phyloP scores from a whole-genome alignment of 2,113 vertebrate genomes.

The Pleuronectes platessa region DNA sequence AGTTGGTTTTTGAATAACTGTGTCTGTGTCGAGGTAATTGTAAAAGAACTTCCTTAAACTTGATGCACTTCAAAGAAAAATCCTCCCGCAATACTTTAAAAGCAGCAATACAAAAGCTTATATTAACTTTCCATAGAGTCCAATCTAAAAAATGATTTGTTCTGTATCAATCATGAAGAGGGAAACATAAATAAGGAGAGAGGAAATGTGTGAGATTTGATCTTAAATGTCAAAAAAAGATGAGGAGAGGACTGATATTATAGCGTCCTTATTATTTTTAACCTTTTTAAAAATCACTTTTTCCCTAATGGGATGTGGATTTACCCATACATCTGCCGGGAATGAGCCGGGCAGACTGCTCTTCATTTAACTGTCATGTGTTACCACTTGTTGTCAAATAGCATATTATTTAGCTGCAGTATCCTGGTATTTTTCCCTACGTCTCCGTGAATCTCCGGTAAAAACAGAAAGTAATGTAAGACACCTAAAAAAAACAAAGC shows the following conservation, averaged over 20 bases:
- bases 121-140: background rate
- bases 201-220: too few species aligned
- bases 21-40: too few species aligned
- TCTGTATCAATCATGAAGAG: too few species aligned
- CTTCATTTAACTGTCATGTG: slow-evolving; percentile 1
- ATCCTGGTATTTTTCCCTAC: background rate
- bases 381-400: slow-evolving; percentile 9
- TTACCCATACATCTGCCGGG: background rate
- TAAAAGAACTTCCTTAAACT: too few species aligned
- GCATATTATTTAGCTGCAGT: slow-evolving; percentile 11
- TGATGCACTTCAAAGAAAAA: too few species aligned
- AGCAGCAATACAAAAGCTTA: background rate
- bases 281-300: background rate
- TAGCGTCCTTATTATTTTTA: background rate
- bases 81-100: too few species aligned
- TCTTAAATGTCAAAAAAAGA: background rate
- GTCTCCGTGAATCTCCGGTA: background rate
- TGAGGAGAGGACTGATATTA: background rate
- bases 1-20: too few species aligned
- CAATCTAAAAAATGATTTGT: too few species aligned
- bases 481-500: background rate
- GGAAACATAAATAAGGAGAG: too few species aligned
- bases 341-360: background rate
- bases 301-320: background rate
- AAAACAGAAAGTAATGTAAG: background rate